Evolutionary conservation across 2,888 invertebrate species (phyloP).

Genomic region (Lochmaea capreae): DNA sequence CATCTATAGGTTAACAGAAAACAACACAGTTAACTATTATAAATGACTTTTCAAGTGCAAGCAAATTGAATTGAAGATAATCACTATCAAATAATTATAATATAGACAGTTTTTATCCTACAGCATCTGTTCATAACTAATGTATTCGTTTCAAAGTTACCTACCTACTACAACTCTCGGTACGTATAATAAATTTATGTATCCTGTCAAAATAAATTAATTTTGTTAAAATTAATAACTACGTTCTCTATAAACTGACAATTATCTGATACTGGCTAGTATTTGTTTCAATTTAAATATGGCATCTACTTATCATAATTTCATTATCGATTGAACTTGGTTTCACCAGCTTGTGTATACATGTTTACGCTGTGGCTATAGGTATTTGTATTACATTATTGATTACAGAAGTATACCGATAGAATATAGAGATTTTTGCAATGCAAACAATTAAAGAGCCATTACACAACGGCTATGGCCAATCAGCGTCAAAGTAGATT

Average conservation of each 20-base stretch:
- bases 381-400: neutral
- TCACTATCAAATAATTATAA: neutral
- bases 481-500: too few relatives aligned
- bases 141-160: neutral
- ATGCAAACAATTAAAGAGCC: too few relatives aligned
- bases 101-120: neutral
- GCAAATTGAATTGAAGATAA: neutral
- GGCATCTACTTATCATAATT: neutral
- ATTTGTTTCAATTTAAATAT: conserved; percentile 28
- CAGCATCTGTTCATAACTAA: conserved; percentile 3
- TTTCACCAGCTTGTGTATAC: neutral
- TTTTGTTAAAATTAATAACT: conserved; percentile 14
- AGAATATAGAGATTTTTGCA: too few relatives aligned
- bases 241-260: conserved; percentile 18
- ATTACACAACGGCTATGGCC: too few relatives aligned
- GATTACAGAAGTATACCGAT: neutral
- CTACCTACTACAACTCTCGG: neutral
- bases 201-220: conserved; percentile 24
- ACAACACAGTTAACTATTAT: too few relatives aligned
- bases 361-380: neutral
- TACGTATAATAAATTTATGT: conserved; percentile 18
- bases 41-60: neutral
- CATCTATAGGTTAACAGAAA: too few relatives aligned
- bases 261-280: conserved; percentile 20
- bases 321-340: neutral